Evolutionary conservation across 2,888 invertebrate species (phyloP).

Genomic region (Drosophila setosimentum): DNA sequence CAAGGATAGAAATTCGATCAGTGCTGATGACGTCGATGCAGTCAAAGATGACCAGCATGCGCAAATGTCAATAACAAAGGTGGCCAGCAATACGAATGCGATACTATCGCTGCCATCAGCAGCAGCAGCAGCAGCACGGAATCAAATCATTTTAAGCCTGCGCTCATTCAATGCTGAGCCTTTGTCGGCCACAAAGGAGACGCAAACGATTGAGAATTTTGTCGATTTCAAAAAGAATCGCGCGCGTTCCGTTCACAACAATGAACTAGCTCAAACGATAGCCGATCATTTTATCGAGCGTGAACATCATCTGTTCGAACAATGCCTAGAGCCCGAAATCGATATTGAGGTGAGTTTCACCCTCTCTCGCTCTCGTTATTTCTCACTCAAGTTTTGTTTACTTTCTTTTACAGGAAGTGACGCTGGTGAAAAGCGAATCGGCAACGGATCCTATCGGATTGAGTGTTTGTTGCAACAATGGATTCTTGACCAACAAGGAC

Average conservation of each 20-base stretch:
- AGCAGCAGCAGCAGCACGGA: slow-evolving; percentile 5
- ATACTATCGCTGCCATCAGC: not conserved
- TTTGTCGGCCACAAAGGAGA: slow-evolving; percentile 76
- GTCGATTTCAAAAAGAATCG: slow-evolving; percentile 11
- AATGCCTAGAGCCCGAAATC: slow-evolving; percentile 87
- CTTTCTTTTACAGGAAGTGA: slow-evolving; percentile 87
- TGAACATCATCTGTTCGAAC: slow-evolving; percentile 86
- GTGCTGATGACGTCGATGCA: slow-evolving; percentile 1
- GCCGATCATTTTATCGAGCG: slow-evolving; percentile 82
- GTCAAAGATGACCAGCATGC: not conserved
- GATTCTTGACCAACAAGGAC: slow-evolving; percentile 27
- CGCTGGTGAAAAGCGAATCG: slow-evolving; percentile 86
- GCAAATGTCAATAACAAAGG: slow-evolving; percentile 10
- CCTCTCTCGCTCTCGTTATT: not conserved
- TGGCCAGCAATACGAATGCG: slow-evolving; percentile 11
- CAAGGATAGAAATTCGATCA: slow-evolving; percentile 65
- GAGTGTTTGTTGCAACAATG: slow-evolving; percentile 87
- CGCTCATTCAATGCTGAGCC: slow-evolving; percentile 26
- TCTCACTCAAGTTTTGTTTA: not conserved
- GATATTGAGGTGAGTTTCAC: slow-evolving; percentile 86
- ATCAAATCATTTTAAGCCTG: slow-evolving; percentile 56
- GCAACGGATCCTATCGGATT: slow-evolving; percentile 88
- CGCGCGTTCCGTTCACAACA: slow-evolving; percentile 27
- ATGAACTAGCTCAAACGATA: slow-evolving; percentile 52
- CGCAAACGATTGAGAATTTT: slow-evolving; percentile 86